Base-by-base conservation (phyloP, 2,113 vertebrate genomes). In the Oxyruncus cristatus region DNA sequence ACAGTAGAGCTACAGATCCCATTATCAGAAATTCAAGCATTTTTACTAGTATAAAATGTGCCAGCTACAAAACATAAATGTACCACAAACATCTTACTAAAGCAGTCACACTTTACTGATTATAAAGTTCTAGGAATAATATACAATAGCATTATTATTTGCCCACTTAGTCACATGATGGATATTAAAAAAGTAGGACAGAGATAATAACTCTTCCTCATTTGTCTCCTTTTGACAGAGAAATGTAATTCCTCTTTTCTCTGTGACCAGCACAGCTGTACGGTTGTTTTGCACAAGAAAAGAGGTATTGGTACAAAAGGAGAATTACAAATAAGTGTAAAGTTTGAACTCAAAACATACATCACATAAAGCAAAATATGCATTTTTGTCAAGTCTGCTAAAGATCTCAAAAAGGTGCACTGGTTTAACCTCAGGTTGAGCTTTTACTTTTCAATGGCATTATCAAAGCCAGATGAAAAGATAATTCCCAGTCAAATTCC, bases 281-380 rank as follows among this genome's bases (percentile, higher is more conserved):
- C 0, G 0, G 41, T 11, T 68, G 14, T 49, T 88, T 77, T 49
- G 15, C 6, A 3, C 21, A 15, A 74, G 37, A 50, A 70, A 1
- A 74, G 71, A 80, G 37, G 37, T 53, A 84, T 68, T 2, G 3
- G 11, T 63, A 18, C 53, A 63, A n/a, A 61, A 68, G 21, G 14
- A 63, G 23, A 78, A n/a, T 44, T 50, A 72, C 0, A 12, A 67
- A 24, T 7, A 39, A 66, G 33, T 53, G 32, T 27, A 1, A 55
- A 79, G 18, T 73, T 33, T 66, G 22, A 87, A 76, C 28, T 49
- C 37, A 85, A 92, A 93, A 32, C 32, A 52, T 41, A 77, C 3
- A 5, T 20, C 12, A 87, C 0, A 3, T 23, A 77, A 86, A 62
- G 23, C 18, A 85, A 68, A 93, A 66, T 11, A 47, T 1, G 6